Base-by-base conservation (phyloP, 2,113 vertebrate genomes). In the Chloroceryle aenea region DNA sequence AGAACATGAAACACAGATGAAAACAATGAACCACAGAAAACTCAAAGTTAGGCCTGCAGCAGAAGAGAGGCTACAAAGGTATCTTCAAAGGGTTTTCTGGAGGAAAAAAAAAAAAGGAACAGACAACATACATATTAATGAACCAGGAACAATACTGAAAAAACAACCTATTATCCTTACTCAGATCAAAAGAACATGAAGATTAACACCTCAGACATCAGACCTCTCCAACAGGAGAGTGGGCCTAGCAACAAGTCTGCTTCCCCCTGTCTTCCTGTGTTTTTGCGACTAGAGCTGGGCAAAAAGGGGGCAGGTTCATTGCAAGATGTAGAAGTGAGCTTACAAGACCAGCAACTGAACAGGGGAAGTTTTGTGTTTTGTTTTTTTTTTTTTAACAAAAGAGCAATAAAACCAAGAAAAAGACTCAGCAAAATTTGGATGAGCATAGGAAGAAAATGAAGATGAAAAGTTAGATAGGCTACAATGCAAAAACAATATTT, bases 51-150 rank as follows among this genome's bases (percentile, higher is more conserved):
- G 93, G 95, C 85, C 95, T 95, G 94, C 91, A 97, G 91, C 96
- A 87, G 93, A 90, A 90, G 58, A 72, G 87, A 75, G 62, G 79
- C 95, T 97, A 94, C 87, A 95, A 97, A 97, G 89, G 91, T 95
- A 97, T 78, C 96, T 97, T 97, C 97, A 97, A 97, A 97, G 95
- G 72, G 26, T 87, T 92, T 71, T 88, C 91, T 62, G 73, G 74
- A 43, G 53, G 18, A 45, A 61, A 76, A 92, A 90, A 20, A 56
- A 74, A 21, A 93, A 90, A 92, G 45, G 40, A 91, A 40, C 80
- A 95, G 95, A 67, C 52, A 95, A 20, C 94, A 96, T 97, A 92
- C 95, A 97, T 97, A 97, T 97, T 98, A 95, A 98, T 98, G 96
- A 98, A 90, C 71, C 83, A 82, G 85, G 93, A 97, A 97, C 83